phyloP scores from a whole-genome alignment of 2,797 vertebrate species.

The Anguilla anguilla region DNA sequence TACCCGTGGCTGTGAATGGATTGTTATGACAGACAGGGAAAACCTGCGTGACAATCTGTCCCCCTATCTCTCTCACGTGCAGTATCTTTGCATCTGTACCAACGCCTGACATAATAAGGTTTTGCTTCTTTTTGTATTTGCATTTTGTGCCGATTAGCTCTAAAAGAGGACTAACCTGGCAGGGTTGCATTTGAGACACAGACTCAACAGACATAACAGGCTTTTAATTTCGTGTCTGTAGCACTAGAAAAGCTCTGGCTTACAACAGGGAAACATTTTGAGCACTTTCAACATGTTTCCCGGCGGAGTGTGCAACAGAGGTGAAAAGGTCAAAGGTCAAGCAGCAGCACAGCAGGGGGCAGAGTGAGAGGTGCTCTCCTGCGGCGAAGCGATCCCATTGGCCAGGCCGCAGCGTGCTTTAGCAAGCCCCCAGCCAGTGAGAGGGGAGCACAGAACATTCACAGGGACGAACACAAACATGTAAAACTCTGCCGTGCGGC shows the following conservation, averaged over 20 bases:
- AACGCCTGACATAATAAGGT: background rate
- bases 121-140: background rate
- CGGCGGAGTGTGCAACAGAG: background rate
- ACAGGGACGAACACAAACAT: slow-evolving; percentile 14
- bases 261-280: background rate
- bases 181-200: background rate
- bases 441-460: background rate
- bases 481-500: slow-evolving; percentile 28
- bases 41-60: background rate
- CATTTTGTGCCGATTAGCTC: background rate
- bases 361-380: background rate
- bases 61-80: background rate
- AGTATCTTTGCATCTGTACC: background rate
- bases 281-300: background rate
- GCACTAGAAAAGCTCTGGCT: background rate
- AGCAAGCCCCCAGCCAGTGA: background rate
- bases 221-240: background rate
- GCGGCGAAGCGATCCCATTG: background rate
- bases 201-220: background rate
- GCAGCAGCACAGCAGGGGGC: background rate
- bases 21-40: background rate
- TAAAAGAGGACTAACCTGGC: background rate
- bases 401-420: background rate
- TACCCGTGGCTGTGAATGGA: background rate
- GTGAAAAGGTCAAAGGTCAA: background rate